phyloP scores from a whole-genome alignment of 2,797 vertebrate genomes.

The Danio albolineatus region DNA sequence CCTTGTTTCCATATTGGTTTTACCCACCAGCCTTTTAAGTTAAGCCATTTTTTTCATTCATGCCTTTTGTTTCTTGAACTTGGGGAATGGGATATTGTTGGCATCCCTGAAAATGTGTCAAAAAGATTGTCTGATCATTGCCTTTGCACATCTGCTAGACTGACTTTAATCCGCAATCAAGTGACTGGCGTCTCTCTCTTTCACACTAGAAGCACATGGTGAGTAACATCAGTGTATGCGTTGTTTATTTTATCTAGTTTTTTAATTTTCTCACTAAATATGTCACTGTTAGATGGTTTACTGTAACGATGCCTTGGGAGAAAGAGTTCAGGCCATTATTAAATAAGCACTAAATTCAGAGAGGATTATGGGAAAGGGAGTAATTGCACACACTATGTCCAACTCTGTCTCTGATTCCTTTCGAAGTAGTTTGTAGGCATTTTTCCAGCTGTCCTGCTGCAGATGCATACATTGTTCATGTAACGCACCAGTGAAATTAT shows the following conservation, averaged over 20 bases:
- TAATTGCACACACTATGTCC: slow-evolving; percentile 60
- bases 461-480: slow-evolving; percentile 29
- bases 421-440: slow-evolving; percentile 69
- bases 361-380: slow-evolving; percentile 48
- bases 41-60: slow-evolving; percentile 41
- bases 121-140: slow-evolving; percentile 67
- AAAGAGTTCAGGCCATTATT: slow-evolving; percentile 16
- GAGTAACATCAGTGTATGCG: slow-evolving; percentile 69
- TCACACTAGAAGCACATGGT: slow-evolving; percentile 64
- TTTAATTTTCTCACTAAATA: slow-evolving; percentile 74
- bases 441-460: slow-evolving; percentile 47
- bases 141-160: slow-evolving; percentile 75
- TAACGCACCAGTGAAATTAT: slow-evolving; percentile 22
- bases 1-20: slow-evolving; percentile 36
- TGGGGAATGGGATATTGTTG: slow-evolving; percentile 43
- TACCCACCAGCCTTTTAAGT: slow-evolving; percentile 40
- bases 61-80: slow-evolving; percentile 47
- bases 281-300: slow-evolving; percentile 71
- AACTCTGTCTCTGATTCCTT: slow-evolving; percentile 59
- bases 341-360: slow-evolving; percentile 58
- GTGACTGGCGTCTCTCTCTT: slow-evolving; percentile 50
- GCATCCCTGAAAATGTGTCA: slow-evolving; percentile 54
- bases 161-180: slow-evolving; percentile 59
- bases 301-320: slow-evolving; percentile 48
- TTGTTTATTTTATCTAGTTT: slow-evolving; percentile 70